These are phyloP conservation scores for Spilosoma lubricipeda DNA, from an alignment of 2,888 invertebrate species.

Conservation along the genomic window DNA sequence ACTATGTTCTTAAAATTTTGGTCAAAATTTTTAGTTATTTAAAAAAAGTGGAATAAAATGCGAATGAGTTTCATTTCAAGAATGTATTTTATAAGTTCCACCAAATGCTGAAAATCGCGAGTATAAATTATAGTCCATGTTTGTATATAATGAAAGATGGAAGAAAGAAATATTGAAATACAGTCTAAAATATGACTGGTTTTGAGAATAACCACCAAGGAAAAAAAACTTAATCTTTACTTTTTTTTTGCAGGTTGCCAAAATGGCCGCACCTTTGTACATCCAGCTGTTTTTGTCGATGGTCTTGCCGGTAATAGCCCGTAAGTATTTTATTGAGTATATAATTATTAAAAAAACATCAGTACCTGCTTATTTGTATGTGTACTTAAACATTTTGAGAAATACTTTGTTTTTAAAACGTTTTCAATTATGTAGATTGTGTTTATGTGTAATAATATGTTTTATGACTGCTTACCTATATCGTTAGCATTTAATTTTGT, in stretches of 20 bases:
- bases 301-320: slow-evolving; percentile 60
- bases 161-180: background rate
- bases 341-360: slow-evolving; percentile 5
- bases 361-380: slow-evolving; percentile 3
- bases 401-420: background rate
- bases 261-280: slow-evolving; percentile 58
- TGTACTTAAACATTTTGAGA: background rate
- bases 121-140: no score
- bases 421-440: background rate
- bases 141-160: background rate
- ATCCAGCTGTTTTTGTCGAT: slow-evolving; percentile 61
- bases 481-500: background rate
- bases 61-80: no score
- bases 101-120: no score
- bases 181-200: background rate
- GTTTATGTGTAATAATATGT: background rate
- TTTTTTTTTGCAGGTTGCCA: slow-evolving; percentile 57
- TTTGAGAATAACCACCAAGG: background rate
- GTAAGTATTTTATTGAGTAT: slow-evolving; percentile 51
- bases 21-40: no score
- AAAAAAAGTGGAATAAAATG: no score
- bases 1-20: no score
- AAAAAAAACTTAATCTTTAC: slow-evolving; percentile 10
- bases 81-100: no score
- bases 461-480: background rate